Evolutionary conservation across 1,140 invertebrate species (phyloP), one percentile per base, ranked within the genome.

Genomic region (Oedothorax gibbosus): DNA sequence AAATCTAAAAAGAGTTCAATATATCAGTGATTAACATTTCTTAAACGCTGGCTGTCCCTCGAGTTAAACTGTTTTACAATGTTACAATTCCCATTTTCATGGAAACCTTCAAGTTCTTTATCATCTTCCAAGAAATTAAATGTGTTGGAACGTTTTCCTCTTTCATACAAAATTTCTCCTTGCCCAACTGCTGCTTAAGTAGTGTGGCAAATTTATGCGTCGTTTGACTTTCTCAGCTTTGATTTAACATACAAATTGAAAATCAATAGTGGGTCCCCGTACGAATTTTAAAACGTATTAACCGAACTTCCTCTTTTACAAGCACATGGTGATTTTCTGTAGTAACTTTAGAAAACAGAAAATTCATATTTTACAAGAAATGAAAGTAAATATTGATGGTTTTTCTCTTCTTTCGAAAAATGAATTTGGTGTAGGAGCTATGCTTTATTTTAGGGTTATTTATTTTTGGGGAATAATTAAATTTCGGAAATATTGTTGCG

Each of bases 181-280:
- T 54, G 35, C 20, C 69, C 15, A 71, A 71, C 62, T 15, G 35
- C 50, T 68, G 11, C n/a, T 21, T 79, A 79, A 53, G 64, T 35
- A 51, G 68, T 79, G 62, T 35, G 66, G 18, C 56, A 79, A 79
- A 79, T 71, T 79, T 79, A 79, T 79, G 77, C 77, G 65, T 68
- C 64, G 53, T 79, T 79, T 79, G 77, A 79, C 77, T 65, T 79
- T 50, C 60, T 62, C 77, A 68, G 60, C 77, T 79, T 66, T 68
- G 77, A 79, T 79, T 79, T 79, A 79, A 62, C 77, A 79, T 79
- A 79, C 77, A 79, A 79, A 79, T 79, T 79, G 77, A 79, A 79
- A 79, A 79, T 79, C 77, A 79, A 79, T 79, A 79, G 20, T 53
- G 54, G 65, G 57, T 64, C 53, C 18, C 50, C 50, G 35, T 79